phyloP scores from a whole-genome alignment of 2,113 vertebrate genomes.

The Laticauda laticaudata region DNA sequence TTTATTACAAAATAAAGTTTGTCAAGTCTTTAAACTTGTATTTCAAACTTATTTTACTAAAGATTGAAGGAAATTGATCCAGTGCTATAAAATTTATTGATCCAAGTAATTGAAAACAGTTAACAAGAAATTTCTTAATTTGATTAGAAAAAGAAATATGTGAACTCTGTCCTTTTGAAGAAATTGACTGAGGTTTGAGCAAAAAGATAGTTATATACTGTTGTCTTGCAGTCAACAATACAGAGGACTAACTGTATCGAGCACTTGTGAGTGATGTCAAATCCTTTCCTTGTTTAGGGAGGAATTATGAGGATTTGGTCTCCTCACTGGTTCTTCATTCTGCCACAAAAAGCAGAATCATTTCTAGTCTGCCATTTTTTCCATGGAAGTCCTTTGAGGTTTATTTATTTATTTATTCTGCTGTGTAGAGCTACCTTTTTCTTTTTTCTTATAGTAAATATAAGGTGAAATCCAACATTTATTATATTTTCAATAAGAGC shows the following conservation, averaged over 20 bases:
- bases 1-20: no score
- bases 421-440: background rate
- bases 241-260: background rate
- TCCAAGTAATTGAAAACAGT: background rate
- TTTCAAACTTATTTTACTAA: no score
- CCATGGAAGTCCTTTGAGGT: background rate
- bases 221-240: background rate
- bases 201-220: background rate
- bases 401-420: background rate
- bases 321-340: background rate
- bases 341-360: background rate
- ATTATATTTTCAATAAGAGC: background rate
- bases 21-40: no score
- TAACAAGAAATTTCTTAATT: background rate
- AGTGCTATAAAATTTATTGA: background rate
- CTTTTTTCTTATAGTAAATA: background rate
- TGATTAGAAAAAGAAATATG: background rate
- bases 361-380: background rate
- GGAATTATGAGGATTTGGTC: background rate
- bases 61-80: no score
- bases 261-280: background rate
- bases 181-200: background rate
- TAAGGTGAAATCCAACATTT: background rate
- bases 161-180: background rate
- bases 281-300: background rate